Evolutionary conservation across 2,888 invertebrate species (phyloP), one percentile per base, ranked within the genome.

Genomic region (Thereva nobilitata): DNA sequence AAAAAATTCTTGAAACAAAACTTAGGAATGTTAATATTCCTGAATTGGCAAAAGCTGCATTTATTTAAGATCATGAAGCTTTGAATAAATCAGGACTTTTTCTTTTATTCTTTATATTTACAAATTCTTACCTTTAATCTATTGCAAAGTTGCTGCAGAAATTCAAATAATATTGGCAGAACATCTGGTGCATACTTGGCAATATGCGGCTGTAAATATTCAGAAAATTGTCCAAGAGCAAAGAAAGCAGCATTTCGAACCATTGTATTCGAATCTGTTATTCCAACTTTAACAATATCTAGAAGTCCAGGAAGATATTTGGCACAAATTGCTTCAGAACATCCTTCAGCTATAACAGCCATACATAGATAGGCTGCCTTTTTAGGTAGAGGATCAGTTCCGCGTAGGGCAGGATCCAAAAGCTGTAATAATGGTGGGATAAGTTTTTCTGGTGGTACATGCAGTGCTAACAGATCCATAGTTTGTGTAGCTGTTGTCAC

Each of bases 141-240:
- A 9, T 77, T 75, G 71, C 85, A 85, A 52, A 88, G 76, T 72
- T 86, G 84, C n/a, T 84, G 82, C 3, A 92, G 79, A 74, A 88
- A 89, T 70, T 88, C 86, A 74, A 91, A 89, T 4, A 92, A 80
- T 50, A 91, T 84, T 1, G 92, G 92, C 52, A 92, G 79, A 45
- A 92, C 79, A 74, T 90, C 86, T 0, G 86, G 82, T 0, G 90
- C 87, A 77, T 85, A 91, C 72, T 87, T 85, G 70, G 88, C 88
- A 68, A 92, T 90, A 70, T 91, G 89, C 3, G 92, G 92, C 83
- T 89, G 91, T 55, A 92, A 80, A 80, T 88, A 86, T 77, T 92
- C 92, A 0, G 91, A 88, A 79, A 91, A 92, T 77, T 92, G 91
- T 0, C 91, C 92, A 4, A 92, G 81, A 0, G 91, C 89, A 80